Evolutionary conservation across 2,888 invertebrate genomes (phyloP).

Genomic region (Plagiodera versicolora): DNA sequence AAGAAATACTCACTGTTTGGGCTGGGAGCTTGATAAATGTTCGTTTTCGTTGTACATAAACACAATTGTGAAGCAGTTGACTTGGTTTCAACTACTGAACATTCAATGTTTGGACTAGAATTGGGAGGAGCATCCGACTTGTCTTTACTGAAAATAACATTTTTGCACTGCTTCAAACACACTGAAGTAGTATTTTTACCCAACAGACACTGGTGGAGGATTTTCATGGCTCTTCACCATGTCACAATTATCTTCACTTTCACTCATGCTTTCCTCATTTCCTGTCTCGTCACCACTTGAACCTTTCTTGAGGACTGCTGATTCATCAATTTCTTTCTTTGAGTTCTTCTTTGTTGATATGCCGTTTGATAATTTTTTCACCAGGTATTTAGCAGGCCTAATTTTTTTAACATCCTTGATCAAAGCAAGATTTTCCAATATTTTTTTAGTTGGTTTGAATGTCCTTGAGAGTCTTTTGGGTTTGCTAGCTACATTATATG

Average conservation of each 20-base stretch:
- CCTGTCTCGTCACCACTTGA: slow-evolving; percentile 38
- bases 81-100: slow-evolving; percentile 37
- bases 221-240: slow-evolving; percentile 35
- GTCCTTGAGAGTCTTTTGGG: slow-evolving; percentile 59
- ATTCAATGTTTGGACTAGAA: slow-evolving; percentile 32
- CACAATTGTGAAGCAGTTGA: slow-evolving; percentile 44
- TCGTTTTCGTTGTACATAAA: slow-evolving; percentile 45
- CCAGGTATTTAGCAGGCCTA: slow-evolving; percentile 13
- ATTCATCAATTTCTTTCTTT: slow-evolving; percentile 34
- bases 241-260: slow-evolving; percentile 25
- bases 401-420: slow-evolving; percentile 42
- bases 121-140: slow-evolving; percentile 24
- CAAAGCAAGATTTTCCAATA: slow-evolving; percentile 65
- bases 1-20: slow-evolving; percentile 41
- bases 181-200: slow-evolving; percentile 27
- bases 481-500: slow-evolving; percentile 60
- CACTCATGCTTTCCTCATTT: slow-evolving; percentile 32
- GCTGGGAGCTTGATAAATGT: slow-evolving; percentile 38
- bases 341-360: slow-evolving; percentile 34
- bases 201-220: slow-evolving; percentile 41
- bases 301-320: slow-evolving; percentile 26
- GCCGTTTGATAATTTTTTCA: slow-evolving; percentile 20
- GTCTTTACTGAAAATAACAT: slow-evolving; percentile 9
- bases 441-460: slow-evolving; percentile 69
- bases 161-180: too few relatives aligned